Conservation (phyloP, 64 coral and sea anemone genomes). For the Trachythela sp. region DNA sequence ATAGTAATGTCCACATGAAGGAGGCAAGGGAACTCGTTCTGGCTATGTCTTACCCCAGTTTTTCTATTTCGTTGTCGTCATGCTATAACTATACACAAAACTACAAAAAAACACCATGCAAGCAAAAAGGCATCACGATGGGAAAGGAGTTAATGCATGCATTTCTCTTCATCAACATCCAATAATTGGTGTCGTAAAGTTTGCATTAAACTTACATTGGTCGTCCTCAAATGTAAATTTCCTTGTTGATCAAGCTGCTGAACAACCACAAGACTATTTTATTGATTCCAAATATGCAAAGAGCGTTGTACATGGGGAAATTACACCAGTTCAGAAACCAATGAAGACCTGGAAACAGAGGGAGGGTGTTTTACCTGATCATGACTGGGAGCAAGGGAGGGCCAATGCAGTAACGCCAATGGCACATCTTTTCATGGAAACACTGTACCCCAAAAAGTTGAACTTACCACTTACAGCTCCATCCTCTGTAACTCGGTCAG, state of each 20-base stretch:
- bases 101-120: slow-evolving; percentile 52
- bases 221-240: slow-evolving; percentile 9
- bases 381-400: slow-evolving; percentile 58
- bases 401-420: slow-evolving; percentile 41
- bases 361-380: slow-evolving; percentile 44
- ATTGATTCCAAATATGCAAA: slow-evolving; percentile 63
- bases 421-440: slow-evolving; percentile 51
- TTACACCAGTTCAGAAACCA: slow-evolving; percentile 54
- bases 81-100: slow-evolving; percentile 54
- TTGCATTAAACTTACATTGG: slow-evolving; percentile 49
- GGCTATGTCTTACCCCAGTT: slow-evolving; percentile 39
- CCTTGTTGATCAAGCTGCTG: slow-evolving; percentile 37
- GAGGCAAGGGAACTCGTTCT: slow-evolving; percentile 34
- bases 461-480: slow-evolving; percentile 23
- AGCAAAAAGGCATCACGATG: slow-evolving; percentile 52
- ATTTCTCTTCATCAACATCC: slow-evolving; percentile 34
- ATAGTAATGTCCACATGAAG: slow-evolving; percentile 40
- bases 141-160: slow-evolving; percentile 29
- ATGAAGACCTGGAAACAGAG: slow-evolving; percentile 58
- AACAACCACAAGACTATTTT: slow-evolving; percentile 20
- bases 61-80: slow-evolving; percentile 31
- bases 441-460: slow-evolving; percentile 20
- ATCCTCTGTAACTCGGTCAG: slow-evolving; percentile 41
- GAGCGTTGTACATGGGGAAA: slow-evolving; percentile 41
- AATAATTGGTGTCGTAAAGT: slow-evolving; percentile 28